Conservation (phyloP, 2,797 vertebrate species). For the Telmatherina bonti region DNA sequence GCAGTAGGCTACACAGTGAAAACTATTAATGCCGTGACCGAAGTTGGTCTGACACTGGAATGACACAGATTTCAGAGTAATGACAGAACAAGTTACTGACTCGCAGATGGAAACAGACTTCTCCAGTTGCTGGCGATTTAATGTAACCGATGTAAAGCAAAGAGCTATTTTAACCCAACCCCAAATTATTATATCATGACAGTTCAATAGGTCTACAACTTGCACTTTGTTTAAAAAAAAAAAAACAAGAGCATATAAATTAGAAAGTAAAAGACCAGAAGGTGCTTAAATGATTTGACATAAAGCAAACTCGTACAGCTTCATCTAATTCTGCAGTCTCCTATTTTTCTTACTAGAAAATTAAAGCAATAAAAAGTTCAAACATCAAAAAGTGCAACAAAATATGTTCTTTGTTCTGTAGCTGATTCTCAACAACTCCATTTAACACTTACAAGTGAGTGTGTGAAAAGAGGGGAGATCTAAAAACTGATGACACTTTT, state of each 20-base stretch:
- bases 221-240: constrained; percentile 12
- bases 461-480: not conserved
- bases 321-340: constrained; percentile 18
- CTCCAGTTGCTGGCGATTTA: constrained; percentile 6
- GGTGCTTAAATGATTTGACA: constrained; percentile 16
- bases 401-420: constrained; percentile 4
- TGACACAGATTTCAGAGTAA: constrained; percentile 43
- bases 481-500: constrained; percentile 10
- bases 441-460: not conserved
- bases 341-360: constrained; percentile 9
- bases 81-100: not conserved
- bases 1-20: constrained; percentile 60
- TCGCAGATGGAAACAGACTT: constrained; percentile 14
- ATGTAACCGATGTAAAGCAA: not conserved
- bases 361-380: constrained; percentile 19
- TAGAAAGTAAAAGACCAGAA: constrained; percentile 21
- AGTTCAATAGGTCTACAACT: not conserved
- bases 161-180: not conserved
- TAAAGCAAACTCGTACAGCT: constrained; percentile 17
- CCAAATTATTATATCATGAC: constrained; percentile 2
- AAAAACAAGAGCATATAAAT: constrained; percentile 9
- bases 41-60: constrained; percentile 47
- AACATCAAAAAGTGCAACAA: constrained; percentile 31
- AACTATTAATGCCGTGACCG: constrained; percentile 21
- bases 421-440: not conserved